Conservation (phyloP, 2,113 vertebrate genomes). For the Ctenomys sociabilis region DNA sequence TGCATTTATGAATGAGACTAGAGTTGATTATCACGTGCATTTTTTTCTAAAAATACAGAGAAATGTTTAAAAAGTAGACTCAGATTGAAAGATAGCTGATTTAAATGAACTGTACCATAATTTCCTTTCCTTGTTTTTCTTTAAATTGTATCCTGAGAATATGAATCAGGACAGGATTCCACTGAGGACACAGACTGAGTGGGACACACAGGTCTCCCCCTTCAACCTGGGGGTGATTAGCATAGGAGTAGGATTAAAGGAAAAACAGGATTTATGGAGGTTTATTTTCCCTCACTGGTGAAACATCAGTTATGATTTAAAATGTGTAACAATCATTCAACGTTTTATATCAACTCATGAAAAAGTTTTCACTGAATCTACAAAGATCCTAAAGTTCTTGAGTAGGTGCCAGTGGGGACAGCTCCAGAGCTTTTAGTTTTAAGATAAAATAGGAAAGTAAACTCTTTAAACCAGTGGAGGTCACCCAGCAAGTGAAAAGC, state of each 20-base stretch:
- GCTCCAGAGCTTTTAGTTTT: neutral
- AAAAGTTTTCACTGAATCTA: neutral
- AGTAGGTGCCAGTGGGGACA: neutral
- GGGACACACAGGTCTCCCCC: neutral
- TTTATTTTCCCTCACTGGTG: neutral
- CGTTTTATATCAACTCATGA: neutral
- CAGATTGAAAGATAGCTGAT: neutral
- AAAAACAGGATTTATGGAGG: neutral
- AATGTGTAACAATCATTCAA: neutral
- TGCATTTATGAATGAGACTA: neutral
- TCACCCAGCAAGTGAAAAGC: conserved; percentile 55
- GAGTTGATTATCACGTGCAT: neutral
- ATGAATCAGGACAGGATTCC: neutral
- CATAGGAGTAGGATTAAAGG: neutral
- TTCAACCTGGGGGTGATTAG: neutral
- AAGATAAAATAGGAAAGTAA: conserved; percentile 47
- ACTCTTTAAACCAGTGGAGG: conserved; percentile 64
- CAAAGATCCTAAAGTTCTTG: neutral
- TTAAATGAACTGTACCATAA: neutral
- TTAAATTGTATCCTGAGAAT: neutral
- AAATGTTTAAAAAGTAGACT: neutral
- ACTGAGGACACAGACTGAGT: neutral
- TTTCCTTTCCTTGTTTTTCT: neutral
- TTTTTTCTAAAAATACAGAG: neutral
- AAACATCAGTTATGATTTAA: neutral